Evolutionary conservation across 2,113 vertebrate species (phyloP).

Genomic region (Gorsachius goisagi): DNA sequence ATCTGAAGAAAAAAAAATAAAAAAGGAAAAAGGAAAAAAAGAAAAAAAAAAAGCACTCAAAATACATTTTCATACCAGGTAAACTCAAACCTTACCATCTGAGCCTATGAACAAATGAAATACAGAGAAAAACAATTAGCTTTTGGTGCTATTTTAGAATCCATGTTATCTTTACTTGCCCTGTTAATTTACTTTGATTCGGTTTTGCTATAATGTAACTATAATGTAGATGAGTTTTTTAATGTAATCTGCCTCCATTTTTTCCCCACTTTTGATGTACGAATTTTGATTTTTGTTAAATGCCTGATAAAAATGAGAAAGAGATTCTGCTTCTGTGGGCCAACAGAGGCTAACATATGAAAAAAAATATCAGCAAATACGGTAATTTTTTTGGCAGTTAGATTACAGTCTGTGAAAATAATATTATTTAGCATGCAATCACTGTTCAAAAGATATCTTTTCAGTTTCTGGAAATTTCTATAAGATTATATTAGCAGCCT

Average conservation of each 20-base stretch:
- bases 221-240: neutral
- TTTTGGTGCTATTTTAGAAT: neutral
- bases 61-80: neutral
- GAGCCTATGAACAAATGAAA: neutral
- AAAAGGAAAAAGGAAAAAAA: too few species aligned
- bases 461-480: neutral
- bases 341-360: neutral
- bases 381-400: neutral
- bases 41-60: neutral
- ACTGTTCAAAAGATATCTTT: neutral
- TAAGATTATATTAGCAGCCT: neutral
- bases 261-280: neutral
- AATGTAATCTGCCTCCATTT: neutral
- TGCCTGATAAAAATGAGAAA: neutral
- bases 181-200: neutral
- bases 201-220: neutral
- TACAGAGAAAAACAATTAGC: neutral
- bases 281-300: neutral
- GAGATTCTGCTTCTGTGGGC: neutral
- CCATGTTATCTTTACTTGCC: neutral
- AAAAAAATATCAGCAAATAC: neutral
- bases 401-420: neutral
- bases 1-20: neutral
- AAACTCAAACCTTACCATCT: neutral
- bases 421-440: neutral